Base-by-base conservation (phyloP, 64 coral and sea anemone genomes). In the Montipora sp. region DNA sequence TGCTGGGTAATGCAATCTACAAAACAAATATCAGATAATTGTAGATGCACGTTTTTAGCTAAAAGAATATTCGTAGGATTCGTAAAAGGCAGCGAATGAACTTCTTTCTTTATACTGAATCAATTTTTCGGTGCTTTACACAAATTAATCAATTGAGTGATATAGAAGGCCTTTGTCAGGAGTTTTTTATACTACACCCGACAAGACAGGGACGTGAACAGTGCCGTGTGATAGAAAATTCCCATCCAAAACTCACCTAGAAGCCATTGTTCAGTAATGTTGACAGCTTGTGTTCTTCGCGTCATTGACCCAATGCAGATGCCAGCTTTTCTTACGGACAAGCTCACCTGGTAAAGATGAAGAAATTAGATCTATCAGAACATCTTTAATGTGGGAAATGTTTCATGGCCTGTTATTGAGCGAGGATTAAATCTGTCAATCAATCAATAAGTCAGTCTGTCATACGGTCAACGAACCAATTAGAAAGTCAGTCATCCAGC, bases 181-280 rank as follows among this genome's bases (percentile, higher is more conserved):
- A 63, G 14, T 14, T 63, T 14, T 63, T 11, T 12, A 63, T 1
- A 12, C 9, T 12, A 11, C 60, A 63, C 1, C 7, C 53, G 13
- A 11, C 60, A 63, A 12, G 13, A 71, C 19, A 7, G 68, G 68
- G 7, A 8, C 68, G 21, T 7, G 19, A 71, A 21, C 15, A 48
- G 75, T 1, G 11, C 3, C 0, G 5, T 2, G 16, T 2, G 15
- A 49, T 0, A 1, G 3, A 8, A 50, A 71, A 23, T 48, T 20
- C 10, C 43, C 48, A 10, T 22, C 10, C 11, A 66, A 19, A 16
- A 92, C 77, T 59, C 71, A 97, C 95, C 95, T 43, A 97, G n/a
- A 14, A 97, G 68, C 95, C 95, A 97, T 24, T 84, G 77, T 80
- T 97, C 95, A 45, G 95, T 82, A 19, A 97, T 90, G 21, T 94